phyloP scores from a whole-genome alignment of 2,113 vertebrate species.

The Otus sunia region DNA sequence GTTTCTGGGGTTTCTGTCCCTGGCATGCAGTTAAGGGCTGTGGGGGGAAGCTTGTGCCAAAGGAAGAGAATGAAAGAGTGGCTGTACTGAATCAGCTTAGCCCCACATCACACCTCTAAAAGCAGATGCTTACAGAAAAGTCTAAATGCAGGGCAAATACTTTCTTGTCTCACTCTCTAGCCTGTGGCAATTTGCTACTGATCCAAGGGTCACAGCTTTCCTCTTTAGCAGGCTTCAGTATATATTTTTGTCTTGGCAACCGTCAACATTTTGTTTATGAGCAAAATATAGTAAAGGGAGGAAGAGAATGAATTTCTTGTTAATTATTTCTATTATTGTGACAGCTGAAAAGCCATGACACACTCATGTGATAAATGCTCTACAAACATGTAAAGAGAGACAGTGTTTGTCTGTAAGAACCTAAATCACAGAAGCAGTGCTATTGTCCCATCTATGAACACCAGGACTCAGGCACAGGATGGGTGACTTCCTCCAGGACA shows the following conservation, averaged over 20 bases:
- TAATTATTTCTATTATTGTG: background rate
- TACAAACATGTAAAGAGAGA: background rate
- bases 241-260: background rate
- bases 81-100: background rate
- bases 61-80: background rate
- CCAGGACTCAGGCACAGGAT: background rate
- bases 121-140: background rate
- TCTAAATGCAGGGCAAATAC: background rate
- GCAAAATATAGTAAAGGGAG: background rate
- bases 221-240: background rate
- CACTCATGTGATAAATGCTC: background rate
- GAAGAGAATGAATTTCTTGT: background rate
- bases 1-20: background rate
- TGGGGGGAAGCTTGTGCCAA: background rate
- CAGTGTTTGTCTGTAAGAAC: background rate
- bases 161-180: background rate
- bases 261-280: background rate
- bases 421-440: background rate
- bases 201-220: background rate
- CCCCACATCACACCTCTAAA: background rate
- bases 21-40: background rate
- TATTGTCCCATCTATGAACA: background rate
- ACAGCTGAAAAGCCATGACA: background rate
- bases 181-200: background rate
- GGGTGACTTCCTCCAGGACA: background rate